Evolutionary conservation across 1,140 invertebrate genomes (phyloP).

Genomic region (Drosophila kanapiae): DNA sequence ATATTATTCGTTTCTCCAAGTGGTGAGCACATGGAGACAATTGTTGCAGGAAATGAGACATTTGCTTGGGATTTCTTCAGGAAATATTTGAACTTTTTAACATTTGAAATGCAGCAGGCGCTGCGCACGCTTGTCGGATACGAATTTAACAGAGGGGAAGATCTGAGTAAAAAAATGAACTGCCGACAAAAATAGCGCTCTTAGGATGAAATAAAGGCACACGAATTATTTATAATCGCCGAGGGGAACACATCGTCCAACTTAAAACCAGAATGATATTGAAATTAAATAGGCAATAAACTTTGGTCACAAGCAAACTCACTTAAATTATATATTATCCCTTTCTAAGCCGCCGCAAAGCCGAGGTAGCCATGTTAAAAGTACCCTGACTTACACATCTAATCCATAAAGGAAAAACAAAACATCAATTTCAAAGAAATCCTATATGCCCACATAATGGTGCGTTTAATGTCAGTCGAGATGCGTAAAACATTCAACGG

Average conservation of each 20-base stretch:
- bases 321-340: slow-evolving; percentile 71
- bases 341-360: slow-evolving; percentile 42
- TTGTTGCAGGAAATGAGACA: slow-evolving; percentile 81
- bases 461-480: slow-evolving; percentile 62
- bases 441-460: slow-evolving; percentile 55
- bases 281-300: slow-evolving; percentile 26
- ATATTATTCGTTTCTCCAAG: slow-evolving; percentile 65
- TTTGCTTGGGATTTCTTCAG: slow-evolving; percentile 63
- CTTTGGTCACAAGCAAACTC: slow-evolving; percentile 56
- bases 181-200: slow-evolving; percentile 77
- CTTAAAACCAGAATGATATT: slow-evolving; percentile 8
- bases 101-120: slow-evolving; percentile 78
- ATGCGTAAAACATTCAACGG: slow-evolving; percentile 69
- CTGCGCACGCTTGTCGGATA: slow-evolving; percentile 65
- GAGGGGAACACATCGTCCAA: slow-evolving; percentile 1
- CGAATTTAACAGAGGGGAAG: slow-evolving; percentile 5
- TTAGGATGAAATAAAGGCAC: slow-evolving; percentile 3
- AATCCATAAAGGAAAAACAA: slow-evolving; percentile 44
- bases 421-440: slow-evolving; percentile 38
- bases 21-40: slow-evolving; percentile 71
- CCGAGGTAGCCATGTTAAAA: slow-evolving; percentile 10
- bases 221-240: slow-evolving; percentile 11
- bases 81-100: slow-evolving; percentile 82
- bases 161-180: slow-evolving; percentile 65
- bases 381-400: slow-evolving; percentile 7